These are phyloP conservation scores for Pissodes strobi DNA, from an alignment of 1,140 invertebrate genomes.

Conservation along the genomic window DNA sequence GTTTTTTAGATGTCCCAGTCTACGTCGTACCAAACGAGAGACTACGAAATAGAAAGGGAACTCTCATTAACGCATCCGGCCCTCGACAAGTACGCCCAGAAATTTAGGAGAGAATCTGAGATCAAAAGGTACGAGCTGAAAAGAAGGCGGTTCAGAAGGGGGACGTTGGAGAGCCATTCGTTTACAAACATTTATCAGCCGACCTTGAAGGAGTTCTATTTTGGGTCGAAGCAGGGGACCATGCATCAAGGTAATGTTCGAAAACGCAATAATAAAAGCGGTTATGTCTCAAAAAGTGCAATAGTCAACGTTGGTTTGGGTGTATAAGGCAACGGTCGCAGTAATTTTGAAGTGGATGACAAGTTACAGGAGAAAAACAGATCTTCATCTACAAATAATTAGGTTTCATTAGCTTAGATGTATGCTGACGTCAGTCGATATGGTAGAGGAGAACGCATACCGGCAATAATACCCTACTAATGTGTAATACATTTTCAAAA, in stretches of 20 bases:
- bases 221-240: constrained; percentile 44
- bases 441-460: no score
- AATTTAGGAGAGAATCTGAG: constrained; percentile 48
- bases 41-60: constrained; percentile 21
- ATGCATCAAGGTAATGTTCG: constrained; percentile 50
- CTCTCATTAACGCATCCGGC: background rate
- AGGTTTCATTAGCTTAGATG: no score
- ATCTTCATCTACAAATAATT: no score
- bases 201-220: constrained; percentile 48
- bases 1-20: constrained; percentile 40
- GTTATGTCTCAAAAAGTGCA: no score
- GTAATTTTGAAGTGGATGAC: background rate
- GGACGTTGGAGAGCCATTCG: constrained; percentile 60
- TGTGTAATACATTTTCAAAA: no score
- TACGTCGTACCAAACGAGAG: constrained; percentile 43
- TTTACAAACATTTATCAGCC: constrained; percentile 57
- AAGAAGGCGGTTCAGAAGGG: constrained; percentile 56
- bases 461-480: no score
- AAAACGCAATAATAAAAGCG: no score
- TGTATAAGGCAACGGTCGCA: background rate
- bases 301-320: no score
- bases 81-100: constrained; percentile 41
- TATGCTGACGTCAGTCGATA: no score
- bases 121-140: constrained; percentile 47
- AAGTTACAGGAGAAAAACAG: no score